phyloP scores from a whole-genome alignment of 2,888 invertebrate species.

The Lasioglossum vierecki region DNA sequence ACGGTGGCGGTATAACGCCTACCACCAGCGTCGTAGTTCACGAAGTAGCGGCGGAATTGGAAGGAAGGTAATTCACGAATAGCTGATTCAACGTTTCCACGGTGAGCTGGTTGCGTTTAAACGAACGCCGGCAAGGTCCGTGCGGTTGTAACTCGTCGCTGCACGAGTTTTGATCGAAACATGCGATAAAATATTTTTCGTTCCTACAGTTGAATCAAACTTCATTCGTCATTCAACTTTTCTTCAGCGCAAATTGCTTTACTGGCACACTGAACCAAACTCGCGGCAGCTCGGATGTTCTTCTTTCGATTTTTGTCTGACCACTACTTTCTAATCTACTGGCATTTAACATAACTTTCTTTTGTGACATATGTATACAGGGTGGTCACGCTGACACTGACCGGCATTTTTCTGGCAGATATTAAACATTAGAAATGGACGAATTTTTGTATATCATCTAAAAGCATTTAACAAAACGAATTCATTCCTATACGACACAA shows the following conservation, averaged over 20 bases:
- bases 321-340: neutral
- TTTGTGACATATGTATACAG: neutral
- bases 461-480: too few relatives aligned
- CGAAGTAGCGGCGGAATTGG: conserved; percentile 56
- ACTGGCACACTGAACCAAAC: neutral
- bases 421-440: too few relatives aligned
- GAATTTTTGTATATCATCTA: too few relatives aligned
- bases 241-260: neutral
- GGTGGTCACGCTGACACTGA: too few relatives aligned
- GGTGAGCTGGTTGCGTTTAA: conserved; percentile 58
- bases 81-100: conserved; percentile 74
- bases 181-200: neutral
- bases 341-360: neutral
- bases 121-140: conserved; percentile 36
- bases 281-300: neutral
- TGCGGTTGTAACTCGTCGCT: neutral
- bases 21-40: conserved; percentile 44
- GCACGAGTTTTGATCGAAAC: conserved; percentile 7
- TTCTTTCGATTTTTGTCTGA: neutral
- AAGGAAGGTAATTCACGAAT: conserved; percentile 69
- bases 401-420: too few relatives aligned
- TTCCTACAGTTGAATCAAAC: neutral
- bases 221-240: neutral
- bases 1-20: conserved; percentile 54
- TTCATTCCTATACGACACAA: too few relatives aligned